Percentiles rank a stretch among this genome's conserved stretches.
Evolutionary conservation across 2,113 vertebrate genomes (phyloP).

Genomic region (Corapipo altera): DNA sequence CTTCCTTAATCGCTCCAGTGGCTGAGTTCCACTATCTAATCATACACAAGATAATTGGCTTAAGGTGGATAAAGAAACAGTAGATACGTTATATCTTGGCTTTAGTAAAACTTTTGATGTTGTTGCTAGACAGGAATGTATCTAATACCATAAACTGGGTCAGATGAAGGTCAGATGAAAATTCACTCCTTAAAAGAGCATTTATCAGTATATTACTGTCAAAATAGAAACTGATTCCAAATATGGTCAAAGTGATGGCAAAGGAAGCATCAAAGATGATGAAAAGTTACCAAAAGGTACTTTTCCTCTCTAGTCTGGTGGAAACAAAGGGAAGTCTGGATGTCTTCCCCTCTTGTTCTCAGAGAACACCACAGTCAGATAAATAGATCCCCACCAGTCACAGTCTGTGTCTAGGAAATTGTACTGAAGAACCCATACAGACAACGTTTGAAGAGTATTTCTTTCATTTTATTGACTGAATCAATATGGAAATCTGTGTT

Average conservation of each 20-base stretch:
- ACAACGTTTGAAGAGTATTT: not conserved
- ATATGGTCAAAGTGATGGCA: not conserved
- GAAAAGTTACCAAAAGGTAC: not conserved
- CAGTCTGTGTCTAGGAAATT: rapidly evolving
- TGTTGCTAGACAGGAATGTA: not conserved
- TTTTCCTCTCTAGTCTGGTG: not conserved
- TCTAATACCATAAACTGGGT: not conserved
- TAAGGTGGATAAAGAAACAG: not conserved
- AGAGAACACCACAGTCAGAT: not conserved
- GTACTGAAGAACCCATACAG: not conserved
- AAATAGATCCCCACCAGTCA: rapidly evolving
- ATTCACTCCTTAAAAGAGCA: not conserved
- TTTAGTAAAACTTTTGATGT: not conserved
- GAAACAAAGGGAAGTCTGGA: not conserved
- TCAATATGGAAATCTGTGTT: not conserved
- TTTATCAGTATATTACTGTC: not conserved
- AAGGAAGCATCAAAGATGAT: not conserved
- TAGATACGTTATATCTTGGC: not conserved
- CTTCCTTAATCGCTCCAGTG: not conserved
- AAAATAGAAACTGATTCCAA: not conserved
- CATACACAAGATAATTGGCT: not conserved
- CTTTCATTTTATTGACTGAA: not conserved
- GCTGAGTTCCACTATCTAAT: not conserved
- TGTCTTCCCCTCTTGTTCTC: not conserved
- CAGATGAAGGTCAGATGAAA: not conserved